A percentile compares a stretch with the other conserved stretches of the same genome.
Conservation (phyloP, 64 coral and sea anemone genomes). For the Pocillopora damicornis region DNA sequence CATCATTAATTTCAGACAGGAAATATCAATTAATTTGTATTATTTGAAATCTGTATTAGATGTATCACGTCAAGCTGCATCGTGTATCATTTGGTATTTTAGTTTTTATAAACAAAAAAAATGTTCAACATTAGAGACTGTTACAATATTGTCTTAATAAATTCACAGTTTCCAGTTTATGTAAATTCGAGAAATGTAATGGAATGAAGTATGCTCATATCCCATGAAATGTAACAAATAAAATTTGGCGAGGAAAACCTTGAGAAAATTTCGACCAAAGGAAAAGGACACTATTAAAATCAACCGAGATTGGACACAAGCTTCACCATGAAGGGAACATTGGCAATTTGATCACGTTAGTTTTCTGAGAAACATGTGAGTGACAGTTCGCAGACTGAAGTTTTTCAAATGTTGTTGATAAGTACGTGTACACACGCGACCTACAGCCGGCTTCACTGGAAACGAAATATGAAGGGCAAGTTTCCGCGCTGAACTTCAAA, state of each 20-base stretch:
- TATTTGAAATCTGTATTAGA: no score
- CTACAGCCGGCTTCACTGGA: neutral
- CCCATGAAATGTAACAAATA: no score
- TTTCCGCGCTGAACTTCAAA: neutral
- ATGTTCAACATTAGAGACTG: neutral
- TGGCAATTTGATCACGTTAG: no score
- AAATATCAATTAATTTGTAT: no score
- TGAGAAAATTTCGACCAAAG: neutral
- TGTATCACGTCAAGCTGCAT: no score
- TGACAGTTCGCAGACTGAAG: neutral
- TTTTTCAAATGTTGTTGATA: conserved; percentile 6
- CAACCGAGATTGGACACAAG: neutral
- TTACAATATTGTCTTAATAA: neutral
- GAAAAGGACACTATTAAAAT: neutral
- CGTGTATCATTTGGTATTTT: neutral
- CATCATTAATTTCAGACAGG: no score
- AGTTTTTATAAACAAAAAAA: neutral
- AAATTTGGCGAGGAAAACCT: no score
- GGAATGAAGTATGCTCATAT: no score
- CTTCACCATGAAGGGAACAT: neutral
- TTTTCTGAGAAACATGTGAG: no score
- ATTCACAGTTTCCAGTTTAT: no score
- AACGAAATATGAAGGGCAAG: neutral
- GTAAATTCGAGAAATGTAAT: no score
- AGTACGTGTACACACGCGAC: conserved; percentile 5